Evolutionary conservation across 2,797 vertebrate species (phyloP).

Genomic region (Enteromius radiatus): DNA sequence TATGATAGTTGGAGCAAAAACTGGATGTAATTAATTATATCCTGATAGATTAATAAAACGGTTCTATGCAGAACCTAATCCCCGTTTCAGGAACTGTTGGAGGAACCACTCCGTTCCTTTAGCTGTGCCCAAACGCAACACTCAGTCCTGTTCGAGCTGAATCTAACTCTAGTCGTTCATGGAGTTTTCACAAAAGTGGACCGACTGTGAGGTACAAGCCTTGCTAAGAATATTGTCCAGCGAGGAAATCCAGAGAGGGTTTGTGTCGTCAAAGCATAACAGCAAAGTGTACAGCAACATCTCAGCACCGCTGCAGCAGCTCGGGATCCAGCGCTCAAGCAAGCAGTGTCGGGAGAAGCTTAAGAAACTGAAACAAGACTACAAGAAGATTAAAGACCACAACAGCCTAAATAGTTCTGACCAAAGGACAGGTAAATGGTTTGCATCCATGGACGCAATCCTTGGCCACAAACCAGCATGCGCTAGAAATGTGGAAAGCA

Average conservation of each 20-base stretch:
- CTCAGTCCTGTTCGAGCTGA: not conserved
- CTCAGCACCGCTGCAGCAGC: not conserved
- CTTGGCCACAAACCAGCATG: not conserved
- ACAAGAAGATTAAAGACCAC: not conserved
- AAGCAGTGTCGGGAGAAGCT: not conserved
- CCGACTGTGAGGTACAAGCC: not conserved
- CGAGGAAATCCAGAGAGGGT: not conserved
- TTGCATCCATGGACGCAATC: not conserved
- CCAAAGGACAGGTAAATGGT: not conserved
- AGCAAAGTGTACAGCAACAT: not conserved
- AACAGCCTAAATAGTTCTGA: not conserved
- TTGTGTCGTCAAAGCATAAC: not conserved
- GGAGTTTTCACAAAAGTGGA: not conserved
- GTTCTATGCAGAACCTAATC: not conserved
- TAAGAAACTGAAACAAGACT: not conserved
- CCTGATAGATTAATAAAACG: not conserved
- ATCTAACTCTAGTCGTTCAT: not conserved
- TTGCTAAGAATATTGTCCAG: not conserved
- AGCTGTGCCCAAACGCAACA: not conserved
- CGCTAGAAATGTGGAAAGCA: not conserved
- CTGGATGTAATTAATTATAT: too few species aligned
- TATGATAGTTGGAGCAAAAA: conserved; percentile 1
- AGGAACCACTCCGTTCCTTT: not conserved
- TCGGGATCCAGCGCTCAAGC: not conserved
- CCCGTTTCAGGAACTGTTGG: not conserved